Conservation (phyloP, 2,797 vertebrate species). For the Microctenopoma lineatum region DNA sequence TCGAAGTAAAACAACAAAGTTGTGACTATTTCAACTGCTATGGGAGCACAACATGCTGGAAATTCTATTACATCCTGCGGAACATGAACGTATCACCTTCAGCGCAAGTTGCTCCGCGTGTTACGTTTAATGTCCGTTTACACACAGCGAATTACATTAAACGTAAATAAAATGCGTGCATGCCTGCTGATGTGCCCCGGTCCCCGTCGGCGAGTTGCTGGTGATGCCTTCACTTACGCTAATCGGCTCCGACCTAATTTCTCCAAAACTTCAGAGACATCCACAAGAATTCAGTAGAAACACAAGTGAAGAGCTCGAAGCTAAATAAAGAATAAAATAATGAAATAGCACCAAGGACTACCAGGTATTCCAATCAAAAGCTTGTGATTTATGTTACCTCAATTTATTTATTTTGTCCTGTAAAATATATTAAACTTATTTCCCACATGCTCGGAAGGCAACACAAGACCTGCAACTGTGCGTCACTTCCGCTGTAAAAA, state of each 20-base stretch:
- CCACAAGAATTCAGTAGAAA: too few species aligned
- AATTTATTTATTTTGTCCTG: too few species aligned
- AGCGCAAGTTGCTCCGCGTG: background rate
- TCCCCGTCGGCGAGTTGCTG: background rate
- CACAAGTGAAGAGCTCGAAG: too few species aligned
- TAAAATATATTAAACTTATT: background rate
- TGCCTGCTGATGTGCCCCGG: background rate
- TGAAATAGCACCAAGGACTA: too few species aligned
- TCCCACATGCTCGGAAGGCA: background rate
- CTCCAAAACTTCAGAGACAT: background rate
- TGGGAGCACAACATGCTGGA: background rate
- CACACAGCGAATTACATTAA: accelerated
- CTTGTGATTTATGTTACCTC: too few species aligned
- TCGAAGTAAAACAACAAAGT: too few species aligned
- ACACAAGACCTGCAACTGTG: background rate
- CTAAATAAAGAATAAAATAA: too few species aligned
- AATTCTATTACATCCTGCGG: background rate
- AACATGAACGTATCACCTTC: background rate
- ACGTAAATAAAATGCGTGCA: background rate
- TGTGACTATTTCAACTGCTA: too few species aligned
- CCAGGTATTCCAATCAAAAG: too few species aligned
- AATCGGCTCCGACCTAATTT: background rate
- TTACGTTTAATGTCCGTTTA: background rate
- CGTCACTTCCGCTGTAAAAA: slow-evolving; percentile 71
- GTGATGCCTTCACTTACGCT: slow-evolving; percentile 29